Conservation (phyloP, 2,888 invertebrate species). For the Brachyptera putata region DNA sequence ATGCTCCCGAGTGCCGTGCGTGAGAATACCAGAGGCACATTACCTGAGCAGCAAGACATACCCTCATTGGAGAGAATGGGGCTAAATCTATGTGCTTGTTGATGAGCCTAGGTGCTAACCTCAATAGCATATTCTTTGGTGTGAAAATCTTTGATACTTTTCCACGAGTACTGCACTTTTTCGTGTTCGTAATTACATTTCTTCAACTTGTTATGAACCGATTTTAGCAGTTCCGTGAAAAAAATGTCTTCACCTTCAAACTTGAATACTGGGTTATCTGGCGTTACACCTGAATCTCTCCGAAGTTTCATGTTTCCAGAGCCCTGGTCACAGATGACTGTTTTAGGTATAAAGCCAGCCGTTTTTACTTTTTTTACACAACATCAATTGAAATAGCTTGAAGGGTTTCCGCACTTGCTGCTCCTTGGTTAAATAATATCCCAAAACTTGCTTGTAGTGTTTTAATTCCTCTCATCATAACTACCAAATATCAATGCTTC, state of each 20-base stretch:
- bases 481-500: not conserved
- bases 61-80: constrained; percentile 16
- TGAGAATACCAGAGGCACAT: constrained; percentile 12
- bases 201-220: constrained; percentile 21
- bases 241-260: not conserved
- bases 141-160: constrained; percentile 5
- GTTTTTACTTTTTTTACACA: constrained; percentile 2
- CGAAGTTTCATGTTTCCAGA: constrained; percentile 8
- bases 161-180: constrained; percentile 1
- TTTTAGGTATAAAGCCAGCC: constrained; percentile 15
- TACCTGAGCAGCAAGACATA: constrained; percentile 15
- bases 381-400: not conserved
- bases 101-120: constrained; percentile 20
- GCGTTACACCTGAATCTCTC: not conserved
- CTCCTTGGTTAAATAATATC: constrained; percentile 4
- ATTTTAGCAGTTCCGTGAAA: constrained; percentile 19
- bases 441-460: constrained; percentile 17
- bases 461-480: constrained; percentile 20
- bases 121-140: constrained; percentile 16
- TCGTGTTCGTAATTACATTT: constrained; percentile 1
- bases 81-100: constrained; percentile 8
- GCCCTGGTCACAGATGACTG: constrained; percentile 14
- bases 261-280: not conserved
- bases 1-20: constrained; percentile 7
- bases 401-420: constrained; percentile 3